Base-by-base conservation (phyloP, 2,113 vertebrate genomes). In the Trochalopteron elliotii region DNA sequence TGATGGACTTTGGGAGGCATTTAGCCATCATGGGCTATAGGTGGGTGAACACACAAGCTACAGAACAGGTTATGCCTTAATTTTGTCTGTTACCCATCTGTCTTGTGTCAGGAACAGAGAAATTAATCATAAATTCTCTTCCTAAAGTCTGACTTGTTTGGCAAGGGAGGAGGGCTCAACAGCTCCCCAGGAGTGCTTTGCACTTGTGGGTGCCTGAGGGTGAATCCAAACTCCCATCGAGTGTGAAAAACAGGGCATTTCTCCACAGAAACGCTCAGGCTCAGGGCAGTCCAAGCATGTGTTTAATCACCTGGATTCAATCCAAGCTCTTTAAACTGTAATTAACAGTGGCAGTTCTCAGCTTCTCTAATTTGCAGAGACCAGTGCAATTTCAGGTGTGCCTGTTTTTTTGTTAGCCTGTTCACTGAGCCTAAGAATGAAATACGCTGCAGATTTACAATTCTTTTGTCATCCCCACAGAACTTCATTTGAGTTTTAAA, bases 191-290 rank as follows among this genome's bases (percentile, higher is more conserved):
- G 28, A 79, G 33, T 7, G 57, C 57, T 24, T 19, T 53, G 45
- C 1, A 2, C 23, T 42, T 2, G 0, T 11, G 7, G 30, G 5
- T 0, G 4, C 23, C 3, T 1, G 7, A 2, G 3, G 25, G 15
- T 33, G 24, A 19, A 10, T 5, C 10, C 9, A 76, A 60, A 31
- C 45, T 35, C 30, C 37, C 5, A 5, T 7, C 0, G 1, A 6
- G 3, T 44, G 74, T 23, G 49, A 68, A 77, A 64, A 81, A 8
- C 7, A 64, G 28, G 22, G 27, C 4, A 0, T n/a, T 53, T 72
- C 77, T 78, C 33, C 37, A 49, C 0, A 0, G 59, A 57, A 64
- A 50, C 49, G 40, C 15, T 77, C 30, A 74, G 53, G 40, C 33
- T 45, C 30, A 31, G n/a, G 44, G 22, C 44, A 61, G 9, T 28